Percentiles rank a stretch among this genome's conserved stretches.
phyloP scores from a whole-genome alignment of 35 echinoderm and acorn worm species.

The Ptychodera flava region DNA sequence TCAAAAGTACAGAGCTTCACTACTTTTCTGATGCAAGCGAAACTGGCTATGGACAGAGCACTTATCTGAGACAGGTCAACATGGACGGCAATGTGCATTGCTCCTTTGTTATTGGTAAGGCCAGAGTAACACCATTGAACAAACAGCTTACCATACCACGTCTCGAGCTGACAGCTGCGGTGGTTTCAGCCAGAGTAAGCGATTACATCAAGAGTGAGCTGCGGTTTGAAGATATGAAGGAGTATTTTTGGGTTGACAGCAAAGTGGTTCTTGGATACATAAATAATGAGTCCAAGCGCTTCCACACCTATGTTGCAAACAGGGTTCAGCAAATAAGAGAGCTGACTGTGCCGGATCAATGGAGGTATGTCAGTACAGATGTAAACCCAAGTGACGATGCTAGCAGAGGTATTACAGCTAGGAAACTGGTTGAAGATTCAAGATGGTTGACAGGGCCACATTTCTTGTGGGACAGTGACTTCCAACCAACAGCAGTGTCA shows the following conservation, averaged over 20 bases:
- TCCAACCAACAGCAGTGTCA: too few species aligned
- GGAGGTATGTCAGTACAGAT: conserved; percentile 28
- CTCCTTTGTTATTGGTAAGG: conserved; percentile 8
- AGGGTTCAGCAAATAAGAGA: conserved; percentile 11
- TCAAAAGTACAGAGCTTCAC: background rate
- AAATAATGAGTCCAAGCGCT: background rate
- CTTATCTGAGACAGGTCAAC: background rate
- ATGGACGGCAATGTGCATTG: background rate
- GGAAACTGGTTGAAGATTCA: background rate
- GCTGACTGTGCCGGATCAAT: conserved; percentile 17
- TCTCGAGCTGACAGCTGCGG: background rate
- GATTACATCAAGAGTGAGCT: background rate
- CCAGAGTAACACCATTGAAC: background rate
- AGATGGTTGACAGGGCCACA: conserved; percentile 4
- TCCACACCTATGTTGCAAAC: conserved; percentile 20
- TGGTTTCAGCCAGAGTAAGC: background rate
- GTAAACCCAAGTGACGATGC: background rate
- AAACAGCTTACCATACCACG: background rate
- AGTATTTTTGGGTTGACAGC: conserved; percentile 25
- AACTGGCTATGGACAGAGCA: background rate
- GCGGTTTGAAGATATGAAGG: background rate
- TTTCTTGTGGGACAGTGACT: background rate
- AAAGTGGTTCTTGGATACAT: conserved; percentile 18
- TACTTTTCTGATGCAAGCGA: conserved; percentile 8
- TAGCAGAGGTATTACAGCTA: background rate